Evolutionary conservation across 1,140 invertebrate genomes (phyloP), one percentile per base, ranked within the genome.

Genomic region (Drosophila littoralis): DNA sequence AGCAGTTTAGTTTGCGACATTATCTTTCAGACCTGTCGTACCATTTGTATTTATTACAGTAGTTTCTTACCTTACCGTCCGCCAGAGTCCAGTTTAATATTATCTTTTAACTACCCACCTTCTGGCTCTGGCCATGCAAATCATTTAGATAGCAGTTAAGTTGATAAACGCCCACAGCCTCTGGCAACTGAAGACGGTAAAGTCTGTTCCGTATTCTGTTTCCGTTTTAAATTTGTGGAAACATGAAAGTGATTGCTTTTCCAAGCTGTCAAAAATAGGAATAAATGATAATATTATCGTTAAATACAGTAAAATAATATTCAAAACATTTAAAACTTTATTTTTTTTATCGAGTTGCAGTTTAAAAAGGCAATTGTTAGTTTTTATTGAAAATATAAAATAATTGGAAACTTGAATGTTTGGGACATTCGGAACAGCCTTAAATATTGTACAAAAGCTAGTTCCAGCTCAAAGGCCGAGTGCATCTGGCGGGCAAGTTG

Each of bases 1-100:
- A 75, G 66, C 73, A 64, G 33, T 75, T 71, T 59, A 70, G 45
- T 51, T 64, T 61, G 22, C 50, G 50, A 15, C 55, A 59, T 59
- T 36, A 59, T 59, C 45, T 66, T 70, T 64, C 33, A 42, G 42
- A 58, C 43, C 38, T n/a, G 38, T 22, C 40, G 7, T 0, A 28
- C 8, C 15, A 32, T 22, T 42, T 54, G 2, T n/a, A 32, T 48
- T 36, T 22, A 48, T 48, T 59, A n/a, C 17, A 50, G 6, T 28
- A 12, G 22, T 12, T 50, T 12, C 7, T 32, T 28, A 28, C 9
- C 22, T 28, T 28, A 28, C 4, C 22, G 0, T 3, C 4, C 22
- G 22, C 22, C 22, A 28, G 2, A 28, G 22, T 28, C 7, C 9
- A 17, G 7, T 22, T 7, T 33, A 8, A 51, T 51, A 7, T 4